Base-by-base conservation (phyloP, 2,113 vertebrate species). In the Eulemur macaco region DNA sequence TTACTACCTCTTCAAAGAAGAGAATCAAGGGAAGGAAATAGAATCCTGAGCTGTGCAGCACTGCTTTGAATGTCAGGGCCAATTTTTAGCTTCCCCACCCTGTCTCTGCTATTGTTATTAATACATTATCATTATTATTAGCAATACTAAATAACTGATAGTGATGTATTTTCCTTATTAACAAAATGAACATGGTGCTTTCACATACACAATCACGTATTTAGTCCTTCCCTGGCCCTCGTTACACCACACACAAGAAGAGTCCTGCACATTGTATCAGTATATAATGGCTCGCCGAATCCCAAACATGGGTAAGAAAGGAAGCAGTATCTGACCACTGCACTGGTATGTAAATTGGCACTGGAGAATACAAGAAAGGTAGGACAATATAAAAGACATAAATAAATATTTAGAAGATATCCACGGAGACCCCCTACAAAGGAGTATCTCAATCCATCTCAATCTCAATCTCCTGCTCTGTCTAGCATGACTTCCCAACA, bases 181-280 rank as follows among this genome's bases (percentile, higher is more conserved):
- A 21, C 74, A 91, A 85, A 91, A 85, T 21, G 15, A 45, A 37
- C 29, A 47, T 5, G 42, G 42, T 45, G 63, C 37, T 18, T 94
- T 42, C 58, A 77, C 77, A 86, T 17, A 76, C 3, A 45, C 5
- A 60, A 21, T 71, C 21, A 23, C 10, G n/a, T 56, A 71, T 10
- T 27, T n/a, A 84, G 23, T 83, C 23, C 20, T 71, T 83, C n/a
- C 21, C 47, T 7, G 77, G 31, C 39, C 34, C 6, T 25, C 20
- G 21, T n/a, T 86, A 73, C 6, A 34, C 4, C 0, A 4, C 86
- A 10, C 8, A 31, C 18, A n/a, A 12, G 1, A 60, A 12, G 10
- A 25, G 14, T 15, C 52, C 37, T 5, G 20, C 6, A 27, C 39
- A 56, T 85, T n/a, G 1, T 34, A 42, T n/a, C 74, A 54, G n/a